Evolutionary conservation across 2,888 invertebrate genomes (phyloP), one percentile per base, ranked within the genome.

Genomic region (Dicycla oo): DNA sequence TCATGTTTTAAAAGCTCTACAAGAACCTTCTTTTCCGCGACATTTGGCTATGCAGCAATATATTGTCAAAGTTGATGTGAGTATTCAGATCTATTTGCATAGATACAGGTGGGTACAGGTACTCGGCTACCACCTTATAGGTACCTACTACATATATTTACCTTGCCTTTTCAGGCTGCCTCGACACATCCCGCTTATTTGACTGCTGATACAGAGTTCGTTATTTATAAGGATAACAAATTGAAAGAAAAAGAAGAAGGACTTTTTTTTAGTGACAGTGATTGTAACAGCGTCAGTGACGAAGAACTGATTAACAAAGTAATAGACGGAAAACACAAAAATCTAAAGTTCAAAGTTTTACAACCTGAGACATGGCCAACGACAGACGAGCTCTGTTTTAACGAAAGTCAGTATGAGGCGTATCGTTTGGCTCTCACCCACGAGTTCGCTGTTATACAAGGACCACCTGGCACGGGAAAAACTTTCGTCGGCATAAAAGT

Each of bases 401-500:
- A 98, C 90, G 91, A 38, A 38, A 38, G 38, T 38, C 38, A 38
- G 38, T 38, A 38, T 38, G 38, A 38, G 38, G 38, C 38, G 38
- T 38, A 94, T 85, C 94, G 96, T 81, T 93, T 97, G n/a, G 97
- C 98, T 0, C 90, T 98, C 10, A 97, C 96, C 38, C 38, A 38
- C 38, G 38, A 38, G 38, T 38, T 38, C 8, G 38, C 38, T 8
- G 38, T 38, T 38, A 38, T 38, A 38, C 38, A 38, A 38, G 38
- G 38, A 38, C 38, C 38, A 38, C 38, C 38, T 38, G 38, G 38
- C 38, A 38, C 38, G 38, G 38, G 38, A 38, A 38, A 38, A 38
- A 38, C 38, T 38, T 98, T 96, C 89, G 91, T 98, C 13, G 98
- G 98, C 0, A 94, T 98, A 8, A 97, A 97, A 93, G 96, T 98